Evolutionary conservation across 2,888 invertebrate genomes (phyloP), one percentile per base, ranked within the genome.

Genomic region (Cephonodes hylas): DNA sequence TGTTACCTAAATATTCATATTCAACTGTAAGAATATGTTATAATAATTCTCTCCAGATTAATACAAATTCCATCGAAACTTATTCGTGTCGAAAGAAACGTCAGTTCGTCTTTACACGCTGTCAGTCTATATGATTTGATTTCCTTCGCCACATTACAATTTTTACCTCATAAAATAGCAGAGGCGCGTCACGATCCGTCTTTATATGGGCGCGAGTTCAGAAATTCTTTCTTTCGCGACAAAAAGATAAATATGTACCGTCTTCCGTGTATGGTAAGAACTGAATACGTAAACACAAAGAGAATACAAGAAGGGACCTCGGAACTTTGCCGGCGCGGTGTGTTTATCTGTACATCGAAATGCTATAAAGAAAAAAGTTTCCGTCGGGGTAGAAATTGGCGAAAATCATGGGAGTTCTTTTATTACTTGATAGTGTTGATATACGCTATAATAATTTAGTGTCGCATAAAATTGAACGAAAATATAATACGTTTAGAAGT

Each of bases 141-240:
- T 66, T 72, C 58, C 63, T 65, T 62, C 60, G 65, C 65, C 53
- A 74, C 59, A 67, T 59, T 59, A 59, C 58, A 59, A 68, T 62
- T 64, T 57, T 15, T 22, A 20, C 44, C 58, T 45, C 22, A 45
- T 27, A 42, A 63, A 73, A 66, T 75, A 73, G 66, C 64, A 70
- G 48, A 71, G 66, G 62, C 72, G 66, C 64, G 64, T 71, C 75
- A 75, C 73, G 75, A 69, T 69, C 70, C 75, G 67, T 66, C 64
- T 73, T 65, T 64, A 64, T 63, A 61, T 64, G 65, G 34, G 20
- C 25, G 34, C 31, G 64, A 63, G 62, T 66, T 65, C 58, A 22
- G 60, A 65, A 68, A 61, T 63, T 66, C 57, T 38, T 38, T 42
- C 20, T 56, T 59, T 46, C 64, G 65, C 65, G 64, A 65, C 66